A percentile compares a stretch with the other conserved stretches of the same genome.
Evolutionary conservation across 2,113 vertebrate genomes (phyloP).

Genomic region (Tichodroma muraria): DNA sequence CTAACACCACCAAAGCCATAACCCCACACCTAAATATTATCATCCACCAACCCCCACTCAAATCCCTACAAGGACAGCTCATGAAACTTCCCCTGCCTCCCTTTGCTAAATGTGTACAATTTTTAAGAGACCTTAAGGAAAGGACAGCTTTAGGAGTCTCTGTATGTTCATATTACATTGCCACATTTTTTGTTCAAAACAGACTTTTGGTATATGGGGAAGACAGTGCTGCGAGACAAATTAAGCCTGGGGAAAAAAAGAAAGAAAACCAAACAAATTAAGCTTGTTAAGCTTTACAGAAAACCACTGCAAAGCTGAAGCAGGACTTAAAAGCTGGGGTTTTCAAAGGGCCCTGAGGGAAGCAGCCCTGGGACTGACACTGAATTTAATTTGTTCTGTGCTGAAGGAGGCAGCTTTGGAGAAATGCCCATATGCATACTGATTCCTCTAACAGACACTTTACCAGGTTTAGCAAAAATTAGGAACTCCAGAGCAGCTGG

Average conservation of each 20-base stretch:
- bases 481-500: neutral
- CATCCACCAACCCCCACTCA: neutral
- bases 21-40: neutral
- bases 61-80: neutral
- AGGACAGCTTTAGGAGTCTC: neutral
- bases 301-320: neutral
- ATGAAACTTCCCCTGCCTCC: neutral
- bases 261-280: constrained; percentile 15
- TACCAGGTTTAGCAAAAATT: neutral
- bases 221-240: neutral
- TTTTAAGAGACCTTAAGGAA: neutral
- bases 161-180: neutral
- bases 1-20: neutral
- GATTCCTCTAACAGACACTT: neutral
- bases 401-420: constrained; percentile 8
- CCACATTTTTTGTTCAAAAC: neutral
- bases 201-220: neutral
- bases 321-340: neutral
- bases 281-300: constrained; percentile 11
- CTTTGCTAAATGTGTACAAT: neutral
- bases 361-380: neutral
- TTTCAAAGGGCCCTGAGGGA: constrained; percentile 23
- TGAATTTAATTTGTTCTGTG: constrained; percentile 31
- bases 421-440: neutral
- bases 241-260: neutral